Evolutionary conservation across 2,113 vertebrate genomes (phyloP), one percentile per base, ranked within the genome.

Genomic region (Heteronetta atricapilla): DNA sequence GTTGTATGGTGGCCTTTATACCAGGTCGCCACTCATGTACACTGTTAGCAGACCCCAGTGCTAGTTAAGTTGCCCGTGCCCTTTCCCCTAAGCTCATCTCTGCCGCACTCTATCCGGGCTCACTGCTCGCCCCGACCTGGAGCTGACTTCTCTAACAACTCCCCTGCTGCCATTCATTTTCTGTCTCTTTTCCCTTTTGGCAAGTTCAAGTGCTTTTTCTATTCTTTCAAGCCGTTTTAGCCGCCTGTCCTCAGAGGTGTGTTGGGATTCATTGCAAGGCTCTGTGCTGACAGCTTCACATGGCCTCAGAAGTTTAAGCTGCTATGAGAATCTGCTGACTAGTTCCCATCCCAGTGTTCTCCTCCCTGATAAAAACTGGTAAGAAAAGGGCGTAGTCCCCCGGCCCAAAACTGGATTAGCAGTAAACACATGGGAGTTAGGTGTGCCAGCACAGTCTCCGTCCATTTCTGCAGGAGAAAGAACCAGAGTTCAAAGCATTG

Each of bases 31-130:
- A 36, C 7, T 69, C 62, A 53, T 1, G 1, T 23, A 67, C 0
- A 1, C 16, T 79, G 17, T 73, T 58, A 74, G n/a, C 44, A 79
- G 70, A 89, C 73, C 53, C 46, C 70, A 63, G 26, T 7, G 52
- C 38, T 66, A 34, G 9, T 80, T 59, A 33, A 56, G 55, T 42
- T 69, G 25, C 31, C 44, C 69, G 4, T 53, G 18, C 25, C 8
- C 19, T 88, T 88, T 91, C 67, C 59, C 50, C 44, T 62, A 16
- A 29, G 75, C 62, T n/a, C 21, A 33, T 46, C 14, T 59, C 25
- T 69, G 44, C 44, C 70, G 29, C 0, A 0, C 20, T 89, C 50
- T 31, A 2, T 72, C 26, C 10, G 8, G 69, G 13, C 44, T 82
- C 48, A 20, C 29, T 53, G 44, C 33, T 78, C 53, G 75, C 31